Evolutionary conservation across 2,888 invertebrate species (phyloP), one percentile per base, ranked within the genome.

Genomic region (Ditylenchus weischeri): DNA sequence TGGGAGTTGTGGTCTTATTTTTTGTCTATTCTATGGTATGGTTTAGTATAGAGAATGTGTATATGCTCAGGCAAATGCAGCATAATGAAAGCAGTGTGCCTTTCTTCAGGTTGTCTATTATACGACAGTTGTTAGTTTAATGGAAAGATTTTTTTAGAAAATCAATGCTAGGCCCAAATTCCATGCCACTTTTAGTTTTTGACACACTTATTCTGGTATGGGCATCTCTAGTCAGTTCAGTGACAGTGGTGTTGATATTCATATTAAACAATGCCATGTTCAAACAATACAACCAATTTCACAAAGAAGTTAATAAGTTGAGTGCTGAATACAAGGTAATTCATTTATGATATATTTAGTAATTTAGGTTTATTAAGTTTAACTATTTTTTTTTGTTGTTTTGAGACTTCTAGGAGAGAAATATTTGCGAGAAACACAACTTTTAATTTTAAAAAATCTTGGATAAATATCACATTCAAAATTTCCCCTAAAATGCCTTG

Each of bases 221-320:
- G 54, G 21, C 54, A 6, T 21, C 54, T 54, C 13, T 54, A 18
- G 29, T 54, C 10, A 54, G 54, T n/a, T 54, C 54, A 54, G 54
- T 54, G 21, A 29, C 5, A 5, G 23, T 54, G 23, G 54, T 21
- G 10, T 54, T 54, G 29, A 54, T 54, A 21, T 54, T 54, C n/a
- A 15, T 54, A n/a, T 54, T 54, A n/a, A 54, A 54, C 29, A 54
- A 54, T n/a, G 8, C 54, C 23, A 54, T 54, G 54, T 54, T 11
- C 54, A 11, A 54, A n/a, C 54, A 54, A 54, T 54, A 54, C 54
- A 54, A 11, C 23, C 54, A 18, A 23, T 54, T 54, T 54, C 54
- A 54, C 54, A n/a, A 54, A 23, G 23, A 54, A 54, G 29, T 18
- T 13, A 21, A n/a, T 6, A 29, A 54, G 2, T 51, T 23, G 11